Conservation (phyloP, 2,888 invertebrate species). For the Pedicia rivosa region DNA sequence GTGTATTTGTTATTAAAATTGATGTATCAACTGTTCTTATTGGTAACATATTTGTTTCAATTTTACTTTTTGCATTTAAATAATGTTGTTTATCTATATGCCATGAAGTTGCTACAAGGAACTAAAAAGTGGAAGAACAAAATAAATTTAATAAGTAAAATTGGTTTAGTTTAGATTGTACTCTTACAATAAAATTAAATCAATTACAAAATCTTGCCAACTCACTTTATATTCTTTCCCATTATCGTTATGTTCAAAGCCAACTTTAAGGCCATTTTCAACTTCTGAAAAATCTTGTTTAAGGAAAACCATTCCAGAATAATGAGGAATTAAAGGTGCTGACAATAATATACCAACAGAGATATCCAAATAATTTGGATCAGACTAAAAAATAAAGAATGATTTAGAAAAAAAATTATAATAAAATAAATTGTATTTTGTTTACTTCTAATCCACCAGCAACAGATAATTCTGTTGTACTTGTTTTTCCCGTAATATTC, state of each 20-base stretch:
- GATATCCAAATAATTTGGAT: slow-evolving; percentile 46
- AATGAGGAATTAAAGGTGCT: slow-evolving; percentile 45
- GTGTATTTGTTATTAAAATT: slow-evolving; percentile 18
- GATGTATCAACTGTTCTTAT: slow-evolving; percentile 21
- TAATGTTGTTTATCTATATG: slow-evolving; percentile 30
- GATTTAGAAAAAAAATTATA: neutral
- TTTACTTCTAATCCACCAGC: slow-evolving; percentile 37
- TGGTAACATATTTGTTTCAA: slow-evolving; percentile 25
- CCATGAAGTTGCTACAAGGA: slow-evolving; percentile 35
- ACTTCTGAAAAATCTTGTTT: slow-evolving; percentile 50
- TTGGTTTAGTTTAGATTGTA: no score
- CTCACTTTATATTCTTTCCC: slow-evolving; percentile 37
- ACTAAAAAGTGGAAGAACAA: slow-evolving; percentile 18
- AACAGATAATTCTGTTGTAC: slow-evolving; percentile 34
- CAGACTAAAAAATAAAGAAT: slow-evolving; percentile 30
- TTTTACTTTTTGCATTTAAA: slow-evolving; percentile 31
- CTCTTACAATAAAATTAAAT: neutral
- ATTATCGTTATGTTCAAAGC: slow-evolving; percentile 41
- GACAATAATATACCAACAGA: slow-evolving; percentile 42
- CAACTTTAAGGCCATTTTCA: slow-evolving; percentile 46
- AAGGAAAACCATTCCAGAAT: slow-evolving; percentile 44
- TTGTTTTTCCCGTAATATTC: slow-evolving; percentile 34
- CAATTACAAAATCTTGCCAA: slow-evolving; percentile 11
- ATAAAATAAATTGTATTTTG: neutral
- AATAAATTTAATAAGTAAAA: no score